These are phyloP conservation scores for Phenacoccus solenopsis DNA, from an alignment of 1,140 invertebrate genomes.

Conservation along the genomic window DNA sequence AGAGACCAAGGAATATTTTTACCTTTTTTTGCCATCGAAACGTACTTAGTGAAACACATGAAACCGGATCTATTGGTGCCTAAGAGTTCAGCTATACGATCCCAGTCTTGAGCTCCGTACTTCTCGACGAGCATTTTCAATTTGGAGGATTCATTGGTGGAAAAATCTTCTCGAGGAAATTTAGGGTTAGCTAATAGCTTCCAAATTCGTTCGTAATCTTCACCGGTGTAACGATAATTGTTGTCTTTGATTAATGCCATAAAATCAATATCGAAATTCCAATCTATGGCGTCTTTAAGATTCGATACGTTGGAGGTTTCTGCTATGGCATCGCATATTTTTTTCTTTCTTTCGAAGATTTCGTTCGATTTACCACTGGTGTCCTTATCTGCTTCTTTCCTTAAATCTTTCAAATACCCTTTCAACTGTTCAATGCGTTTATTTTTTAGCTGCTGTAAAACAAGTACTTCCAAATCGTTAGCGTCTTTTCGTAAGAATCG, in stretches of 20 bases:
- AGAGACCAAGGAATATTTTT: not conserved
- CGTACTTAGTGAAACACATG: constrained; percentile 1
- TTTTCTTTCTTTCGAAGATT: not conserved
- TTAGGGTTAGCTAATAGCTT: not conserved
- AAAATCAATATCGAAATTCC: not conserved
- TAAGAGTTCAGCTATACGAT: not conserved
- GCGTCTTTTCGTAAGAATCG: not conserved
- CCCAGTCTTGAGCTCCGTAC: not conserved
- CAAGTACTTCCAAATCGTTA: not conserved
- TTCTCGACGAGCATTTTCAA: not conserved
- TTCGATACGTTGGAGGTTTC: not conserved
- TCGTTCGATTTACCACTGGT: not conserved
- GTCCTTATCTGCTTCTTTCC: not conserved
- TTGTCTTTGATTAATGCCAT: not conserved
- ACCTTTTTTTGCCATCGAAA: not conserved
- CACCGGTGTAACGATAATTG: not conserved
- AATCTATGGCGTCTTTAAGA: not conserved
- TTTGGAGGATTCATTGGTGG: not conserved
- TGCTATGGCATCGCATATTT: not conserved
- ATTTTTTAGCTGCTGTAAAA: not conserved
- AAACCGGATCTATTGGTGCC: not conserved
- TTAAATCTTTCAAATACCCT: not conserved
- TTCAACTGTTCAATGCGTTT: not conserved
- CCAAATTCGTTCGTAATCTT: constrained; percentile 7
- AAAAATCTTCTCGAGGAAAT: not conserved